Base-by-base conservation (phyloP, 2,113 vertebrate genomes). In the Speoplatyrhinus poulsoni region DNA sequence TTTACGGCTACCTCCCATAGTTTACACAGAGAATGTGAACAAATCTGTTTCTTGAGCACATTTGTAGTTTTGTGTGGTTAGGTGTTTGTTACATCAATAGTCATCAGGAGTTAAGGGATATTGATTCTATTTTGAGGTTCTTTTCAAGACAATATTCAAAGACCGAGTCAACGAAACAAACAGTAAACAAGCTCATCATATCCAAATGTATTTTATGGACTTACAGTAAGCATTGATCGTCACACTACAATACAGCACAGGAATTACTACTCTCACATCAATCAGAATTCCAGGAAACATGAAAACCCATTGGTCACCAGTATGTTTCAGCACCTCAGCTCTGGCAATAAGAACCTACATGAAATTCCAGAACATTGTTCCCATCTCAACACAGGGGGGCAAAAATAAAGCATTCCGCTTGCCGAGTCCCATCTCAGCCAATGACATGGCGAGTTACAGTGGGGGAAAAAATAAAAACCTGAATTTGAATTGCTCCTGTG, bases 1-100 rank as follows among this genome's bases (percentile, higher is more conserved):
- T 83, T 82, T 80, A 83, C 47, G 71, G 65, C 72, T 53, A 83
- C 75, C 82, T 87, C 84, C 87, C 85, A 69, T 72, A 71, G 82
- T 75, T 41, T 70, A 81, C 85, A 61, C 77, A 36, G 62, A 52
- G 62, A 70, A 32, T 64, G 54, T 58, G 62, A 69, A 53, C 75
- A 46, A 78, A 11, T 52, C 49, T 15, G 62, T 26, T 50, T 41
- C 60, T n/a, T 12, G 11, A 13, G 15, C 47, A 69, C n/a, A 9
- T 60, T 61, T 32, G 17, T 9, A 68, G 16, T 46, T 62, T 16
- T 66, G 66, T 75, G 65, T 16, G 16, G 7, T 6, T 60, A 41
- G 7, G 59, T 53, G 46, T 66, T 53, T 50, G 60, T 60, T 53
- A 15, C 54, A 65, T 57, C 62, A 62, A 47, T 41, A 65, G 57